Percentiles rank a stretch among this genome's conserved stretches.
Conservation (phyloP, 1,140 invertebrate species). For the Anastatus disparis region DNA sequence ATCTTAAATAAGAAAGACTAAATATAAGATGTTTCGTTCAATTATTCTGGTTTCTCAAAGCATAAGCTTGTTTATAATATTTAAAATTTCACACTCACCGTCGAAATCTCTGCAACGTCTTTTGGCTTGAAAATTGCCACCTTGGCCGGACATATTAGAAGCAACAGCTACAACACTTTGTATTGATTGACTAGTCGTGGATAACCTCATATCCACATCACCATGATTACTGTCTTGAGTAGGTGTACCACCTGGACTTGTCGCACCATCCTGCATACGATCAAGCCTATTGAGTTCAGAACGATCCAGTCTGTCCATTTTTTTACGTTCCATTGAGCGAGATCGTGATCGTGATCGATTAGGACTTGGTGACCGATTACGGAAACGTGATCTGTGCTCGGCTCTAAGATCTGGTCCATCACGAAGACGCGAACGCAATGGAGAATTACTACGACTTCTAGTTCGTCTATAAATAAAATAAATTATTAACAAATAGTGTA, state of each 20-base stretch:
- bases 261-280: slow-evolving; percentile 47
- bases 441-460: slow-evolving; percentile 63
- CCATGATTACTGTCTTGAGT: slow-evolving; percentile 73
- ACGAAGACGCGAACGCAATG: slow-evolving; percentile 59
- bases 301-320: slow-evolving; percentile 57
- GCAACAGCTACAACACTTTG: slow-evolving; percentile 68
- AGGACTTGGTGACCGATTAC: slow-evolving; percentile 67
- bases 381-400: slow-evolving; percentile 64
- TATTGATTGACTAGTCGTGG: slow-evolving; percentile 68
- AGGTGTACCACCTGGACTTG: slow-evolving; percentile 66
- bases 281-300: slow-evolving; percentile 53
- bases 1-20: too few relatives aligned
- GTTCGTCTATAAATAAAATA: slow-evolving; percentile 50
- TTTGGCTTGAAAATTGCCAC: slow-evolving; percentile 65
- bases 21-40: too few relatives aligned
- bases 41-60: too few relatives aligned
- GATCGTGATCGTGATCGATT: slow-evolving; percentile 63
- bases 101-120: slow-evolving; percentile 79
- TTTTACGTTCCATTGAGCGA: slow-evolving; percentile 57
- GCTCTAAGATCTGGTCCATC: slow-evolving; percentile 56
- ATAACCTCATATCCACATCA: slow-evolving; percentile 70
- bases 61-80: too few relatives aligned
- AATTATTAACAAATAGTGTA: background rate
- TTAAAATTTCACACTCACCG: slow-evolving; percentile 61
- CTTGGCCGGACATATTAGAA: slow-evolving; percentile 54